Evolutionary conservation across 2,888 invertebrate species (phyloP).

Genomic region (Octodonta nipae): DNA sequence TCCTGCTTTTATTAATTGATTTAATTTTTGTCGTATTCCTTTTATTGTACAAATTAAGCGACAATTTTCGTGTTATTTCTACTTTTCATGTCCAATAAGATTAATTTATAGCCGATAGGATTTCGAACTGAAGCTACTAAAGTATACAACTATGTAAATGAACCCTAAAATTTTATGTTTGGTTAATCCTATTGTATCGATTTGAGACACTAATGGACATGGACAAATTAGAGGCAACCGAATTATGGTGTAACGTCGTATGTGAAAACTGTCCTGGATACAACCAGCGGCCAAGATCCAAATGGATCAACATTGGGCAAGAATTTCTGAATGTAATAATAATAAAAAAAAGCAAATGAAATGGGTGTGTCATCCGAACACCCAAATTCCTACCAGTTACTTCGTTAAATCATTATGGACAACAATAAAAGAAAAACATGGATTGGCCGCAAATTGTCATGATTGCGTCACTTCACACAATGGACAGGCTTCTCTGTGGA

Average conservation of each 20-base stretch:
- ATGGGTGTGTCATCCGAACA: not conserved
- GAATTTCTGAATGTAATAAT: conserved; percentile 1
- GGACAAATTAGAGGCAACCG: too few relatives aligned
- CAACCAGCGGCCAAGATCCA: not conserved
- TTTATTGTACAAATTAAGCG: too few relatives aligned
- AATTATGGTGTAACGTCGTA: conserved; percentile 1
- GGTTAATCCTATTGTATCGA: too few relatives aligned
- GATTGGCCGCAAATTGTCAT: not conserved
- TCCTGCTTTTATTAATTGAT: too few relatives aligned
- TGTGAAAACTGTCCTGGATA: not conserved
- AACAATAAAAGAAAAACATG: not conserved
- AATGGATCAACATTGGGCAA: not conserved
- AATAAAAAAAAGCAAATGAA: conserved; percentile 1
- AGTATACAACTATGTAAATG: too few relatives aligned
- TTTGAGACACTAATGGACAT: too few relatives aligned
- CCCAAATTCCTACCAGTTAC: not conserved
- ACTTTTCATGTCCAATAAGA: too few relatives aligned
- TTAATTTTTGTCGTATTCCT: too few relatives aligned
- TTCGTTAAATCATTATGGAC: not conserved
- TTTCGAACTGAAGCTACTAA: too few relatives aligned
- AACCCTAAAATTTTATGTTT: too few relatives aligned
- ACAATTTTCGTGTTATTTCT: too few relatives aligned
- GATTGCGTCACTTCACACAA: conserved; percentile 1
- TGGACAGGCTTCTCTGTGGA: conserved; percentile 2
- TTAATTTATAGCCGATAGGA: too few relatives aligned